Conservation (phyloP, 2,797 vertebrate species). For the Serranus cabrilla region DNA sequence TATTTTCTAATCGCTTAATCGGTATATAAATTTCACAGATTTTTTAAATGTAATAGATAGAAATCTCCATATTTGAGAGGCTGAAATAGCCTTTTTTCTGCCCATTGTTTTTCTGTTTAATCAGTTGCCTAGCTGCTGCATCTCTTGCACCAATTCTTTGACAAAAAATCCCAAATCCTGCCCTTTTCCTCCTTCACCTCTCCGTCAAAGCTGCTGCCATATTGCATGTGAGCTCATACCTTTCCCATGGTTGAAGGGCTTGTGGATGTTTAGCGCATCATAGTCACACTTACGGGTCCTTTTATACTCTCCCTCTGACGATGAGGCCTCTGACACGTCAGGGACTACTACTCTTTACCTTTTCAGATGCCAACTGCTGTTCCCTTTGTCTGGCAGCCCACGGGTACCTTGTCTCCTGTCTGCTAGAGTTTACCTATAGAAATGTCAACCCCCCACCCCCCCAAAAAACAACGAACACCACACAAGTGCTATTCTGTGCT, state of each 20-base stretch:
- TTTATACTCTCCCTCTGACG: slow-evolving; percentile 80
- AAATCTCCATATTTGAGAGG: no score
- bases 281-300: slow-evolving; percentile 61
- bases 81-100: no score
- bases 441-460: slow-evolving; percentile 49
- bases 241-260: slow-evolving; percentile 84
- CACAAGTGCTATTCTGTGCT: slow-evolving; percentile 75
- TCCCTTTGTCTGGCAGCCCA: slow-evolving; percentile 74
- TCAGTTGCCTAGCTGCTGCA: no score
- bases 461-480: slow-evolving; percentile 50
- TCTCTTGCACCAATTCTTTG: background rate
- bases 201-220: slow-evolving; percentile 12
- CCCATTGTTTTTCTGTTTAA: no score
- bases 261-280: slow-evolving; percentile 68
- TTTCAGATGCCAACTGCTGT: slow-evolving; percentile 72
- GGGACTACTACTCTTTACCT: slow-evolving; percentile 79
- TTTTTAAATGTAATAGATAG: no score
- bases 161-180: slow-evolving; percentile 9
- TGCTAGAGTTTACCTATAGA: slow-evolving; percentile 88
- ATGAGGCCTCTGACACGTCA: slow-evolving; percentile 79
- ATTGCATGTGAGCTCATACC: slow-evolving; percentile 75
- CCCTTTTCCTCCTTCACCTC: slow-evolving; percentile 23
- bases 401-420: slow-evolving; percentile 74
- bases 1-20: no score
- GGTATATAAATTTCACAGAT: no score